These are phyloP conservation scores for Psittacula echo DNA, from an alignment of 2,797 vertebrate genomes.

Conservation along the genomic window DNA sequence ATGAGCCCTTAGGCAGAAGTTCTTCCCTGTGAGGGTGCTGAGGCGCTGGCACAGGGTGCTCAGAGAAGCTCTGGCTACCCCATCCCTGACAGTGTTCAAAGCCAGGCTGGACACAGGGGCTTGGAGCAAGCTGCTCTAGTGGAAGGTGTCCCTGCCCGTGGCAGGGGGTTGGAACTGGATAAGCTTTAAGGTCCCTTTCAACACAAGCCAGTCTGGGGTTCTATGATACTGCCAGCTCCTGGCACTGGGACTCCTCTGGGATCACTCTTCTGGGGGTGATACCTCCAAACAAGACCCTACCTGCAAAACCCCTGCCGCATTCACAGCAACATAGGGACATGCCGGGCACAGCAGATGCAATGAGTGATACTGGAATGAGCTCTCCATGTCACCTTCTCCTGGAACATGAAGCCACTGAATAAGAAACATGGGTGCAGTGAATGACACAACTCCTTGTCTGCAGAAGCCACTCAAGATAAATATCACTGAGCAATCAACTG, in stretches of 20 bases:
- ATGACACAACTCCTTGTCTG: constrained; percentile 76
- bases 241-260: neutral
- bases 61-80: too few relatives aligned
- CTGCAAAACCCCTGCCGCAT: neutral
- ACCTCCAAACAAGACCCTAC: neutral
- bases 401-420: neutral
- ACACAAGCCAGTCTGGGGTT: neutral
- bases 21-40: neutral
- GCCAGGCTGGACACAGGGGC: too few relatives aligned
- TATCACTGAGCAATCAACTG: constrained; percentile 82
- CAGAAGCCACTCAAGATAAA: constrained; percentile 78
- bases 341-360: rapidly evolving
- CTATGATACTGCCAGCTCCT: neutral
- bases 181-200: neutral
- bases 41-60: neutral
- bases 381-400: neutral
- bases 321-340: neutral
- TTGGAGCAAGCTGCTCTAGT: too few relatives aligned
- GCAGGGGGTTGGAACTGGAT: neutral
- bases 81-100: too few relatives aligned
- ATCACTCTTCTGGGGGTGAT: neutral
- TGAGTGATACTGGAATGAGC: neutral
- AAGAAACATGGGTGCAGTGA: neutral
- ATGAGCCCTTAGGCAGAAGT: neutral
- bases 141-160: too few relatives aligned